phyloP scores from a whole-genome alignment of 2,888 invertebrate species.

The Chydorus sphaericus region DNA sequence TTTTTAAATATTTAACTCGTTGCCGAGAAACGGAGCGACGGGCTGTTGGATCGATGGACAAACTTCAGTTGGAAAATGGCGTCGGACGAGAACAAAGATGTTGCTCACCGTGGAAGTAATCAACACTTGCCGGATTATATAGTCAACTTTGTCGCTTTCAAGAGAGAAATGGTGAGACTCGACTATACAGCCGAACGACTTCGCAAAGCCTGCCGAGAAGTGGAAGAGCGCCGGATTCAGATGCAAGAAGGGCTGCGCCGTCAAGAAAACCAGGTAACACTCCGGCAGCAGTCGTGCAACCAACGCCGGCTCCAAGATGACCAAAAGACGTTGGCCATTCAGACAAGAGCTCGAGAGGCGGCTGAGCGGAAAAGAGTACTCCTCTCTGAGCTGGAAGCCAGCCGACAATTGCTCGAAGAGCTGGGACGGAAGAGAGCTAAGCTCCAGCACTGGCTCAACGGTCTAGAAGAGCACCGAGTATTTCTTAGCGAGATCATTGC shows the following conservation, averaged over 20 bases:
- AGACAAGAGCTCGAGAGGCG: neutral
- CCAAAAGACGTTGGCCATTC: neutral
- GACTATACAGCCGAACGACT: conserved; percentile 12
- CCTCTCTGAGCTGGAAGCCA: neutral
- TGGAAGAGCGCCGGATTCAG: neutral
- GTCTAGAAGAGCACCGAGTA: neutral
- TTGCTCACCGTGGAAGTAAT: neutral
- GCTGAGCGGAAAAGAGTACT: neutral
- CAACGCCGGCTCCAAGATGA: neutral
- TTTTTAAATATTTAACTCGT: too few relatives aligned
- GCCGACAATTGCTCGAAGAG: neutral
- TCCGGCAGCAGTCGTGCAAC: neutral
- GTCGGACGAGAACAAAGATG: neutral
- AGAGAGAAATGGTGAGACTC: conserved; percentile 12
- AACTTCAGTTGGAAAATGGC: neutral
- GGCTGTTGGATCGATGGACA: too few relatives aligned
- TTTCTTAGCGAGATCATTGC: conserved; percentile 8
- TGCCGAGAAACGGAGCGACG: neutral
- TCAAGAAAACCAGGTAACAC: neutral
- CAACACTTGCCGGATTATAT: neutral
- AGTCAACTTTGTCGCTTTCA: conserved; percentile 9
- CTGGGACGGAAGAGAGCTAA: neutral
- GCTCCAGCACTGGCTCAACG: neutral
- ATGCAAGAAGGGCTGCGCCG: neutral
- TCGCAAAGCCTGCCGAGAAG: neutral